These are phyloP conservation scores for Geodia barretti DNA, from an alignment of 37 sponge, comb jelly and placozoan species.

Conservation along the genomic window DNA sequence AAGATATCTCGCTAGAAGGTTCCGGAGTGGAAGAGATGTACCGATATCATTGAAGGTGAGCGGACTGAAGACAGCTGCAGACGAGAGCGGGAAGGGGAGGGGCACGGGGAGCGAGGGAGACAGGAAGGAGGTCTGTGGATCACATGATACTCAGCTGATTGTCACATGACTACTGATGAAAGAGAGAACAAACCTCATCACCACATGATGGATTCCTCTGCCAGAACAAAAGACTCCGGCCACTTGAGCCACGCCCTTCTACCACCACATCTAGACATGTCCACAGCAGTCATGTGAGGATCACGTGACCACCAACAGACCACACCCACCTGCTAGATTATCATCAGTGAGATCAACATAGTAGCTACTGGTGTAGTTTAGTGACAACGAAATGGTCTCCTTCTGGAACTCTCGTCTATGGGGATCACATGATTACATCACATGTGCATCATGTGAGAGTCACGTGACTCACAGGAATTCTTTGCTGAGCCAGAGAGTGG, in stretches of 20 bases:
- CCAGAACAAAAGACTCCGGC: not conserved
- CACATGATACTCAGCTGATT: no score
- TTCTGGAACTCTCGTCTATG: not conserved
- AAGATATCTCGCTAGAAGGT: no score
- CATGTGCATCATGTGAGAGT: not conserved
- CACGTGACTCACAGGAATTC: conserved; percentile 11
- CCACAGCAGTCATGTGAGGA: not conserved
- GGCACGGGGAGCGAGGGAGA: not conserved
- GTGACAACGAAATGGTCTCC: not conserved
- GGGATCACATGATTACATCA: not conserved
- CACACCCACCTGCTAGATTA: conserved; percentile 31
- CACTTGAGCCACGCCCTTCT: not conserved
- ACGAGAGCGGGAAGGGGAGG: not conserved
- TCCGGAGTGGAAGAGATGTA: not conserved
- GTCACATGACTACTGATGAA: no score
- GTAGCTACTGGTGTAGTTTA: not conserved
- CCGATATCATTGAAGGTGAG: conserved; percentile 26
- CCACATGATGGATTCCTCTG: not conserved
- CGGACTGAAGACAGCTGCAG: not conserved
- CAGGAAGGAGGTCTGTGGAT: not conserved
- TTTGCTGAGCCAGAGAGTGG: conserved; percentile 18
- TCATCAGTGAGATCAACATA: conserved; percentile 53
- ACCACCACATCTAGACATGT: not conserved
- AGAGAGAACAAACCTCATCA: no score
- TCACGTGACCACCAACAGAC: not conserved